A percentile compares a stretch with the other conserved stretches of the same genome.
phyloP scores from a whole-genome alignment of 2,888 invertebrate genomes.

The Pandemis corylana region DNA sequence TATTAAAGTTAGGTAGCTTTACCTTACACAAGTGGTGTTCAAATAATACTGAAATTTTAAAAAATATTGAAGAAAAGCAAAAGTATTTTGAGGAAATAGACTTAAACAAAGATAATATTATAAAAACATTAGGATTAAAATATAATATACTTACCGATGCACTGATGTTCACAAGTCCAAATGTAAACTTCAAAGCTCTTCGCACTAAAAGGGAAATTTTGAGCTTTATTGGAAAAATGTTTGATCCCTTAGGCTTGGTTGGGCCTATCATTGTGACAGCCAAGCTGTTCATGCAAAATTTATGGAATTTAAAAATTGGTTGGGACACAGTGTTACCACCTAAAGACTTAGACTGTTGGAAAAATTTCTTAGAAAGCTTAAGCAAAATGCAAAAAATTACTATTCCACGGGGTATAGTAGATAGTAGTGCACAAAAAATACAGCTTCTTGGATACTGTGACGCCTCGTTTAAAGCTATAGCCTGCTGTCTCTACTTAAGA shows the following conservation, averaged over 20 bases:
- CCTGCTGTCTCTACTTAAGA: too few species aligned
- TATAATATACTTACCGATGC: constrained; percentile 4
- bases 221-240: constrained; percentile 28
- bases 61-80: not conserved
- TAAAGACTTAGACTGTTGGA: not conserved
- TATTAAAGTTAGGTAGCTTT: constrained; percentile 3
- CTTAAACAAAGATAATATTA: not conserved
- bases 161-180: constrained; percentile 11
- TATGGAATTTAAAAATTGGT: too few species aligned
- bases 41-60: not conserved
- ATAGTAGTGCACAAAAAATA: not conserved
- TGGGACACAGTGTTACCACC: too few species aligned
- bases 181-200: not conserved
- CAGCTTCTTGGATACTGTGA: too few species aligned
- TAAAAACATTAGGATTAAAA: not conserved
- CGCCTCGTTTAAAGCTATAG: too few species aligned
- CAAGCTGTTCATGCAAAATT: too few species aligned
- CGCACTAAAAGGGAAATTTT: constrained; percentile 19
- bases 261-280: constrained; percentile 22
- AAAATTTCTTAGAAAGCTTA: constrained; percentile 6
- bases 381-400: not conserved
- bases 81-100: constrained; percentile 10
- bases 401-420: not conserved
- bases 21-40: constrained; percentile 13
- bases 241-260: constrained; percentile 25